A percentile compares a stretch with the other conserved stretches of the same genome.
Evolutionary conservation across 2,888 invertebrate species (phyloP).

Genomic region (Smittia sp.): DNA sequence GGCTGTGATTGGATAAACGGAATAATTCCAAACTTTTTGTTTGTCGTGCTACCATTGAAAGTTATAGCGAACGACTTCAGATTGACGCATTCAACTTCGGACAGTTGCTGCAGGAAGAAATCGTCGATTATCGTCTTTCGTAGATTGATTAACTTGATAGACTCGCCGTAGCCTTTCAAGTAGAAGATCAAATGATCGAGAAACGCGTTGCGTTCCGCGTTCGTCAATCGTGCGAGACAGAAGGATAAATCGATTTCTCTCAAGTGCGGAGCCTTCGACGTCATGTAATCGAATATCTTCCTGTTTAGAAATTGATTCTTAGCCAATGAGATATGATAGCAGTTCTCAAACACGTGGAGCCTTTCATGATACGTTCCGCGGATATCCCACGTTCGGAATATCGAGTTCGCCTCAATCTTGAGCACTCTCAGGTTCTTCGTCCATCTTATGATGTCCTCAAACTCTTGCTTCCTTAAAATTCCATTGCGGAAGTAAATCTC

Average conservation of each 20-base stretch:
- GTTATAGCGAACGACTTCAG: slow-evolving; percentile 29
- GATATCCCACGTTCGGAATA: slow-evolving; percentile 35
- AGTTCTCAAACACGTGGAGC: slow-evolving; percentile 6
- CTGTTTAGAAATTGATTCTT: slow-evolving; percentile 26
- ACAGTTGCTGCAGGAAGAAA: slow-evolving; percentile 27
- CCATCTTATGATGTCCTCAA: slow-evolving; percentile 37
- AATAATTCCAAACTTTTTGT: slow-evolving; percentile 27
- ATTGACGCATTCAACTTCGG: slow-evolving; percentile 20
- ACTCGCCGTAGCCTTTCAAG: slow-evolving; percentile 28
- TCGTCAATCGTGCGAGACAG: not conserved
- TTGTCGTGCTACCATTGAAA: slow-evolving; percentile 28
- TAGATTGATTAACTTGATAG: slow-evolving; percentile 25
- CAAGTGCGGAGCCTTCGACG: slow-evolving; percentile 26
- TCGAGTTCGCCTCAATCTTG: slow-evolving; percentile 34
- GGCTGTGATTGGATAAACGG: slow-evolving; percentile 19
- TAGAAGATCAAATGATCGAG: slow-evolving; percentile 35
- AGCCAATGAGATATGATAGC: slow-evolving; percentile 30
- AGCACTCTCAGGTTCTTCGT: slow-evolving; percentile 24
- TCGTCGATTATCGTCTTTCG: slow-evolving; percentile 11
- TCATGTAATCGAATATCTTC: slow-evolving; percentile 35
- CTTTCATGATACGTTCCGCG: slow-evolving; percentile 16
- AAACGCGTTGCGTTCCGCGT: not conserved
- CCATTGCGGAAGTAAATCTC: slow-evolving; percentile 40
- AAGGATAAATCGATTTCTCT: slow-evolving; percentile 26
- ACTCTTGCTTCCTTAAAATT: slow-evolving; percentile 34